Base-by-base conservation (phyloP, 2,888 invertebrate species). In the Sepiola atlantica region DNA sequence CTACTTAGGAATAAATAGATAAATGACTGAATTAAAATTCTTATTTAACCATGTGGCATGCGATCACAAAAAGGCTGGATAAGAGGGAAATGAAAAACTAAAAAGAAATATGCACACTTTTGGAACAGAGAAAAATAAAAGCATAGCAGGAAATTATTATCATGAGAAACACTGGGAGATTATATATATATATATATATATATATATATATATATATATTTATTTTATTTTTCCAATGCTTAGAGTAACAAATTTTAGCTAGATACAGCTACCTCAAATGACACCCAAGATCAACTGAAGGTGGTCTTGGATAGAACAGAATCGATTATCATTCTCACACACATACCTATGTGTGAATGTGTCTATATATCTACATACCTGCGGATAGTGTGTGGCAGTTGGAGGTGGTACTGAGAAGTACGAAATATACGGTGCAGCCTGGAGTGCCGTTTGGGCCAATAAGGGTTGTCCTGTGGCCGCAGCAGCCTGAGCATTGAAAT, bases 391-490 rank as follows among this genome's bases (percentile, higher is more conserved):
- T 35, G 61, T 77, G 93, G 92, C 93, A 35, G 94, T 77, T 24
- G 94, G 94, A 77, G 92, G 94, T n/a, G 94, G 94, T 32, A 93
- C 32, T 35, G 54, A 35, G 35, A 55, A 93, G 35, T 93, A 93
- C 28, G 55, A 35, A 35, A 93, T 32, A 55, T 93, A 93, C 20
- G 55, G 93, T 35, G 93, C 55, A 28, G 55, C 32, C 77, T 77
- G 77, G 35, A 93, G n/a, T 20, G n/a, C 28, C 10, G 95, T 94
- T 91, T 96, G 96, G 45, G 96, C 96, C 94, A 96, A 94, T 54
- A 96, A 94, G 24, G 96, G 96, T 94, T 96, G 96, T 90, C 96
- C 96, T 32, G 96, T 96, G 32, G 96, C 96, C 91, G 96, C 96
- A 35, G 96, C 96, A 45, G 95, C 95, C 32, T 95, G 95, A 32